A percentile compares a stretch with the other conserved stretches of the same genome.
These are phyloP conservation scores for Meteorus colon DNA, from an alignment of 2,888 invertebrate species.

Conservation along the genomic window DNA sequence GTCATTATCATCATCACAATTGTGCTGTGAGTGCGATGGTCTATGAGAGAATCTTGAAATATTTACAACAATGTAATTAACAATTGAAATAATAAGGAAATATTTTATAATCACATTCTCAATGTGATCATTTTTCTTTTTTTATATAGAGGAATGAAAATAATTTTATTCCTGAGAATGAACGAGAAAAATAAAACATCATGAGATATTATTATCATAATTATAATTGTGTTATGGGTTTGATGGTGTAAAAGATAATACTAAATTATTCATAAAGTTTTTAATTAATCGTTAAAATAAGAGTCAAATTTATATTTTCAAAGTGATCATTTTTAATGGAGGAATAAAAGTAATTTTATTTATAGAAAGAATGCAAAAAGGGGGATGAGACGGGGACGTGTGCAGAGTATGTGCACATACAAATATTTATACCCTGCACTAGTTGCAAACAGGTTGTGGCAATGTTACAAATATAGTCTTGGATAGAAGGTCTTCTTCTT, in stretches of 20 bases:
- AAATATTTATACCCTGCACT: no score
- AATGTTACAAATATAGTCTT: no score
- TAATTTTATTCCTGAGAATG: background rate
- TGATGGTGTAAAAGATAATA: no score
- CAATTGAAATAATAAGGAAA: background rate
- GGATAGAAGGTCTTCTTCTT: no score
- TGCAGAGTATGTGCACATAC: no score
- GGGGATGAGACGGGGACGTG: no score
- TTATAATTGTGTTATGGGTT: no score
- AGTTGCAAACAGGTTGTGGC: no score
- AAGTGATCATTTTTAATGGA: background rate
- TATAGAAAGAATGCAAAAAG: background rate
- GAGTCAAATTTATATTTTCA: background rate
- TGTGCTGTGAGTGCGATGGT: background rate
- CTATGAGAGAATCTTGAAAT: background rate
- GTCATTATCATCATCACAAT: background rate
- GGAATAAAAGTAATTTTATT: background rate
- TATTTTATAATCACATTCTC: background rate
- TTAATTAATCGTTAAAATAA: background rate
- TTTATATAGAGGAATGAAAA: no score
- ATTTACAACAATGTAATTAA: background rate
- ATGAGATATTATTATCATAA: no score
- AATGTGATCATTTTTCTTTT: no score
- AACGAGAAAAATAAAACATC: conserved; percentile 1
- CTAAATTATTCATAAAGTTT: background rate